Conservation (phyloP, 2,888 invertebrate species). For the Anticlea derivata region DNA sequence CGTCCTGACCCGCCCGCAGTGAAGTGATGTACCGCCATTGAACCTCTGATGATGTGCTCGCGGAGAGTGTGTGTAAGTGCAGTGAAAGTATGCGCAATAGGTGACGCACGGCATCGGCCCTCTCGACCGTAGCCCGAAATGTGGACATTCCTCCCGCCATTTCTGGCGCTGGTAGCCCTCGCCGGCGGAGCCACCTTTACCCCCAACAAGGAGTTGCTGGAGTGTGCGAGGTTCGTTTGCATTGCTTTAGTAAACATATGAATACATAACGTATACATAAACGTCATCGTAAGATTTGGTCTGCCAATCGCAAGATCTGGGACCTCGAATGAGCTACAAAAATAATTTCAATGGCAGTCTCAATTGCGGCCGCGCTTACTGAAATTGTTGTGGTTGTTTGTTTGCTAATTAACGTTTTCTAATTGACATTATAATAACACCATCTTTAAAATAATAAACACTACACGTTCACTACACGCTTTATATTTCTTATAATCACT, state of each 20-base stretch:
- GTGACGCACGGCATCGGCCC: constrained; percentile 59
- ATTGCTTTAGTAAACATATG: constrained; percentile 4
- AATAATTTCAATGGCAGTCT: constrained; percentile 67
- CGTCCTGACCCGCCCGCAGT: constrained; percentile 47
- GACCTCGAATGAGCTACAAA: constrained; percentile 72
- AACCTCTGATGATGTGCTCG: constrained; percentile 67
- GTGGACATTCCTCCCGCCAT: constrained; percentile 67
- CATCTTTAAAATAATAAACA: background rate
- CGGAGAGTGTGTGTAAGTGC: constrained; percentile 68
- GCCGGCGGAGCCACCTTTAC: constrained; percentile 68
- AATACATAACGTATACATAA: background rate
- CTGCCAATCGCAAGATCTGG: constrained; percentile 43
- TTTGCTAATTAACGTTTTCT: constrained; percentile 23
- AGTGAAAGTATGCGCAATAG: constrained; percentile 65
- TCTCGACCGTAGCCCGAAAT: constrained; percentile 67
- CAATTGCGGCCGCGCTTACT: constrained; percentile 28
- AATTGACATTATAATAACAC: constrained; percentile 29
- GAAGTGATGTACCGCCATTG: constrained; percentile 68
- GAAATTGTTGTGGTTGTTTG: constrained; percentile 23
- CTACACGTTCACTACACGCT: too few species aligned
- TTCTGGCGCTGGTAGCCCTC: constrained; percentile 65
- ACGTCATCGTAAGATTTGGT: constrained; percentile 18
- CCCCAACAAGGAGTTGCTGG: constrained; percentile 73
- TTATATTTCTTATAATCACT: background rate
- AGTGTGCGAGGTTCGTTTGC: constrained; percentile 77